phyloP scores from a whole-genome alignment of 2,888 invertebrate species.

The Sinopyrophorus schimmeli region DNA sequence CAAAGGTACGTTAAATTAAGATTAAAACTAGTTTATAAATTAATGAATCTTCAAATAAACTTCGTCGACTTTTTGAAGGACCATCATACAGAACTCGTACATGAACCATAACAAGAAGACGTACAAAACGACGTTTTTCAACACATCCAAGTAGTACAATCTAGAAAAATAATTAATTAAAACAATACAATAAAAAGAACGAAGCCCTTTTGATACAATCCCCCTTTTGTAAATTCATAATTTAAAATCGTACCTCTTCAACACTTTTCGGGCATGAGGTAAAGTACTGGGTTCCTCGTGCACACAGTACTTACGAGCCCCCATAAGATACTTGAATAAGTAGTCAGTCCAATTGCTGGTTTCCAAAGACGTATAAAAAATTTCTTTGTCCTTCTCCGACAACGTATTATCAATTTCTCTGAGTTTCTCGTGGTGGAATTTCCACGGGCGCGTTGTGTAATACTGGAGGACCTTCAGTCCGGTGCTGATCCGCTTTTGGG shows the following conservation, averaged over 20 bases:
- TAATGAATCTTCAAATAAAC: too few species aligned
- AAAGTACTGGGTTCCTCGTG: constrained; percentile 80
- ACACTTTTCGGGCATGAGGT: constrained; percentile 68
- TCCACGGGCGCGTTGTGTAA: constrained; percentile 83
- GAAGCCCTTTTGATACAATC: background rate
- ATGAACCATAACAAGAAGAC: constrained; percentile 42
- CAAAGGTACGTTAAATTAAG: too few species aligned
- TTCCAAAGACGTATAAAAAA: constrained; percentile 62
- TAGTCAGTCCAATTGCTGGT: constrained; percentile 67
- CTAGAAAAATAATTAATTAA: constrained; percentile 41
- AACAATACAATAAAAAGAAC: background rate
- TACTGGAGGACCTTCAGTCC: constrained; percentile 72
- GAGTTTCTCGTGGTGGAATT: constrained; percentile 69
- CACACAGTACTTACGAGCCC: constrained; percentile 80
- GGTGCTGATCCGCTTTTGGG: constrained; percentile 64
- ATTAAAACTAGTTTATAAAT: too few species aligned
- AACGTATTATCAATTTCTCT: constrained; percentile 59
- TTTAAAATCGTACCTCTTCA: constrained; percentile 61
- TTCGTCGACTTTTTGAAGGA: too few species aligned
- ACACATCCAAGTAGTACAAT: constrained; percentile 51
- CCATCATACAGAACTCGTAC: too few species aligned
- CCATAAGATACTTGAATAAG: constrained; percentile 73
- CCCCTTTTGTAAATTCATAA: too few species aligned
- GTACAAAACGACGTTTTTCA: constrained; percentile 45
- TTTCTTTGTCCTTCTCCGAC: constrained; percentile 60